Evolutionary conservation across 2,888 invertebrate genomes (phyloP).

Genomic region (Elgonia sp.): DNA sequence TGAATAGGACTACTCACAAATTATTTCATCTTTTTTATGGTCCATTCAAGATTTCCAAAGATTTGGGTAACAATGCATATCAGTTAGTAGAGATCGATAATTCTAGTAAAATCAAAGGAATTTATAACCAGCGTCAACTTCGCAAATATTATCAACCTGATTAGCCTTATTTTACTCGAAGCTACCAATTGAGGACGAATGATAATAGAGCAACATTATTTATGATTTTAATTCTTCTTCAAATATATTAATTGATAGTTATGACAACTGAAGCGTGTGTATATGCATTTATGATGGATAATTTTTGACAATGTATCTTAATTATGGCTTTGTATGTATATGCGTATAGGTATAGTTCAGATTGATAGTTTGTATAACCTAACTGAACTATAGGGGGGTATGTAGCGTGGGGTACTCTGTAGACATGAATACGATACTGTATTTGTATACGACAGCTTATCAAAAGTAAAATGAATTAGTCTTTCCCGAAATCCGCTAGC

Average conservation of each 20-base stretch:
- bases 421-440: too few species aligned
- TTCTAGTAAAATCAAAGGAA: slow-evolving; percentile 8
- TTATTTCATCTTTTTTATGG: slow-evolving; percentile 37
- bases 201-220: neutral
- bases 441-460: too few species aligned
- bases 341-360: neutral
- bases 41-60: slow-evolving; percentile 19
- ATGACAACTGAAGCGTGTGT: neutral
- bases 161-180: neutral
- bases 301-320: neutral
- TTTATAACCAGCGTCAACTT: slow-evolving; percentile 20
- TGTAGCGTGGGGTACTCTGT: neutral
- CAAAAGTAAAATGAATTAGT: too few species aligned
- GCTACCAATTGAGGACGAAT: too few species aligned
- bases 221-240: neutral
- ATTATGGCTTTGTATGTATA: neutral
- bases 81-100: slow-evolving; percentile 22
- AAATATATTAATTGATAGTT: neutral
- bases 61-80: slow-evolving; percentile 41
- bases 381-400: neutral
- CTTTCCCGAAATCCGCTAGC: too few species aligned
- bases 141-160: slow-evolving; percentile 39
- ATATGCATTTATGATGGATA: neutral
- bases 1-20: slow-evolving; percentile 14
- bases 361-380: neutral